Evolutionary conservation across 2,888 invertebrate genomes (phyloP), one percentile per base, ranked within the genome.

Genomic region (Caenorhabditis sp.): DNA sequence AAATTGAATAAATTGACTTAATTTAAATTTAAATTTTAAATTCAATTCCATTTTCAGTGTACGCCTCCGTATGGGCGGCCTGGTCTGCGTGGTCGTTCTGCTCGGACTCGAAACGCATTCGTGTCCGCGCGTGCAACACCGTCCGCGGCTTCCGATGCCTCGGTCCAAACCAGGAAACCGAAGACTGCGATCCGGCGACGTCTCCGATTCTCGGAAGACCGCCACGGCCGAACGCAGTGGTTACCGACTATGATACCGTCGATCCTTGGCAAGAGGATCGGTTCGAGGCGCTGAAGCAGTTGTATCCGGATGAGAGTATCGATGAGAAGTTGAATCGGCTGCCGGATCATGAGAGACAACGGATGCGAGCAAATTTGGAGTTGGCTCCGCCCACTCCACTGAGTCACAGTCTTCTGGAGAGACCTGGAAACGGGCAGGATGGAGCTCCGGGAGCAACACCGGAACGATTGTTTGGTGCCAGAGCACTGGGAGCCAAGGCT

Each of bases 51-150:
- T 32, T 32, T 32, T 32, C 83, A 91, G 91, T 90, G 32, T 91
- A 87, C 78, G 88, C 89, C 35, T 91, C 91, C 8, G 87, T 90
- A 3, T 91, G 91, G 91, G 91, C 91, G 0, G 83, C 85, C 24
- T 91, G 91, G 91, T 91, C 91, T 0, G 88, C 90, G 3, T 91
- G 91, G 91, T 90, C 90, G 13, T 90, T 90, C 81, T 91, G 91
- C 64, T 82, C 82, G 2, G 88, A 88, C 70, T 84, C 85, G 20
- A 82, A 86, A 8, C 86, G 89, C n/a, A 89, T 91, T 40, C 86
- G 91, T 22, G 91, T 91, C 6, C 82, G 91, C 2, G 91, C 91
- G 2, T 91, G 91, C 80, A 91, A 91, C 82, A 91, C 91, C 1
- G 90, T 91, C 51, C 77, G 88, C 26, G 91, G 91, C 22, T 91